Conservation (phyloP, 2,113 vertebrate species). For the Colinus virginianus region DNA sequence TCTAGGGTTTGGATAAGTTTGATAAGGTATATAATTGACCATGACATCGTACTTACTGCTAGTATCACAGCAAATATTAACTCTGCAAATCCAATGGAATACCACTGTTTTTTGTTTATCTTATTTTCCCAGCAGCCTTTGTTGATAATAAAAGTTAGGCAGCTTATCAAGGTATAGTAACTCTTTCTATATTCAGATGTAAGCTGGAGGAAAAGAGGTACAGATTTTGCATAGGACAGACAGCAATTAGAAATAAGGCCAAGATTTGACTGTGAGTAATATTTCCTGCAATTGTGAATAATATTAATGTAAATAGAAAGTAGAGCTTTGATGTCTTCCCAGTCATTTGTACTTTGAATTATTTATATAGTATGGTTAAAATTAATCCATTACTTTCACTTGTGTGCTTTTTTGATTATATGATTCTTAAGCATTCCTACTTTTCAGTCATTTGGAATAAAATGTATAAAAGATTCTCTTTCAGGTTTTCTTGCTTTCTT, state of each 20-base stretch:
- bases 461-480: neutral
- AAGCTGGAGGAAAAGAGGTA: neutral
- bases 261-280: neutral
- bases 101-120: neutral
- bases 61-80: neutral
- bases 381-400: neutral
- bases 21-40: slow-evolving; percentile 32
- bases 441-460: neutral
- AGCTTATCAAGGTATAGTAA: neutral
- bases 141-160: neutral
- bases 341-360: neutral
- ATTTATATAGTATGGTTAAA: neutral
- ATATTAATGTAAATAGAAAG: neutral
- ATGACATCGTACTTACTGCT: neutral
- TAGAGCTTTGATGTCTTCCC: neutral
- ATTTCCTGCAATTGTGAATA: neutral
- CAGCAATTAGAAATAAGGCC: slow-evolving; percentile 29
- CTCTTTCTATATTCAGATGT: slow-evolving; percentile 40
- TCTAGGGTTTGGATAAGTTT: slow-evolving; percentile 7
- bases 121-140: neutral
- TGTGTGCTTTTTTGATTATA: neutral
- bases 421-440: neutral
- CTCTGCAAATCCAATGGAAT: neutral
- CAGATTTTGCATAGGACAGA: neutral
- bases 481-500: neutral